A percentile compares a stretch with the other conserved stretches of the same genome.
Evolutionary conservation across 2,113 vertebrate species (phyloP).

Genomic region (Phaetusa simplex): DNA sequence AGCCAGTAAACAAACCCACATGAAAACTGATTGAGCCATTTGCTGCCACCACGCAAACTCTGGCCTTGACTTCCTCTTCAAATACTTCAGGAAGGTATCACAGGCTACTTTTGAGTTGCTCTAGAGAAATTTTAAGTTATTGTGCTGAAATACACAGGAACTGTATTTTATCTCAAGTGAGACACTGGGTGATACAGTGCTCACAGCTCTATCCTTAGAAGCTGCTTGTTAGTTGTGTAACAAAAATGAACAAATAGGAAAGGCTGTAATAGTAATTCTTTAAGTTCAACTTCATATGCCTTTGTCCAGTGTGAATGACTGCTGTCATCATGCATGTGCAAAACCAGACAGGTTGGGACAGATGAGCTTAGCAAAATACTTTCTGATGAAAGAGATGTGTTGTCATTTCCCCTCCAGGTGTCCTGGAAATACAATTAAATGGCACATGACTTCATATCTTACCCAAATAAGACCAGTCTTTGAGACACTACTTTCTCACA

Average conservation of each 20-base stretch:
- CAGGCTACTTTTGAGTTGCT: not conserved
- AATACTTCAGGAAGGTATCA: not conserved
- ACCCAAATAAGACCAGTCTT: not conserved
- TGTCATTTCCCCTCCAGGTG: not conserved
- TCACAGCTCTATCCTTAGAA: not conserved
- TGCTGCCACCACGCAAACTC: not conserved
- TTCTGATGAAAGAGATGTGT: not conserved
- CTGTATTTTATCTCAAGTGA: not conserved
- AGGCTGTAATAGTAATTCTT: not conserved
- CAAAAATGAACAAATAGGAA: not conserved
- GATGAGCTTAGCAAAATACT: not conserved
- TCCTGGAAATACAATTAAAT: not conserved
- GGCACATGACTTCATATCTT: not conserved
- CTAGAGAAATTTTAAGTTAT: not conserved
- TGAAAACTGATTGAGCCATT: not conserved
- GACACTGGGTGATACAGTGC: not conserved
- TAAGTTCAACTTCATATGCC: not conserved
- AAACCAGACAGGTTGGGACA: not conserved
- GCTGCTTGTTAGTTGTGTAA: not conserved
- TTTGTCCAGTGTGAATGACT: not conserved
- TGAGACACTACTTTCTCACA: not conserved
- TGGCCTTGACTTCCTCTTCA: not conserved
- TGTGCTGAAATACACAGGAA: not conserved
- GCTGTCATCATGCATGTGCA: not conserved
- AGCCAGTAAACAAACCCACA: not conserved